Evolutionary conservation across 2,888 invertebrate species (phyloP).

Genomic region (Alloscopus bannaensis): DNA sequence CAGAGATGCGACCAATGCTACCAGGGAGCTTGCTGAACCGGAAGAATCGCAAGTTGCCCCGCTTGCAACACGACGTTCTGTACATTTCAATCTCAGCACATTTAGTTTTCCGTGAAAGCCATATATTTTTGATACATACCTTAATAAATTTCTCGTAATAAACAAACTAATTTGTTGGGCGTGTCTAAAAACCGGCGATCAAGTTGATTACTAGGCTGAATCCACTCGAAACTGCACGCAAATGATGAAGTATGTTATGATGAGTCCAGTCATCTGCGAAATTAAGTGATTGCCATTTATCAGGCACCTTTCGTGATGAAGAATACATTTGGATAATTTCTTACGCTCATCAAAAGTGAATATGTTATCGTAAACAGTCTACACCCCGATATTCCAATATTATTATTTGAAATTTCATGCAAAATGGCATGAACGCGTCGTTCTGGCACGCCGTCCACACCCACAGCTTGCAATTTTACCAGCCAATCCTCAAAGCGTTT

Average conservation of each 20-base stretch:
- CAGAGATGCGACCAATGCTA: conserved; percentile 1
- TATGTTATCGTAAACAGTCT: conserved; percentile 27
- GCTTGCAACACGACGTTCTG: conserved; percentile 13
- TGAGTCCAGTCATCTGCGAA: conserved; percentile 16
- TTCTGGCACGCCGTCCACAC: background rate
- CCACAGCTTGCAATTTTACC: conserved; percentile 1
- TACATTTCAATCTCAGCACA: conserved; percentile 51
- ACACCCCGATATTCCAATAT: conserved; percentile 17
- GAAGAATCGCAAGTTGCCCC: background rate
- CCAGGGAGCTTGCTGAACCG: background rate
- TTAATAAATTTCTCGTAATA: background rate
- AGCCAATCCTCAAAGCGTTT: conserved; percentile 23
- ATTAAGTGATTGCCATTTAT: too few species aligned
- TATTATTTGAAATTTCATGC: conserved; percentile 14
- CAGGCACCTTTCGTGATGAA: background rate
- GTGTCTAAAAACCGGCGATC: background rate
- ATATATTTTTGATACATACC: background rate
- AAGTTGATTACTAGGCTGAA: background rate
- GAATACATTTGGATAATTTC: background rate
- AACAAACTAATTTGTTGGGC: background rate
- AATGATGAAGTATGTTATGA: conserved; percentile 11
- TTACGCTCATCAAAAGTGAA: background rate
- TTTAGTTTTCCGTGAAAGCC: conserved; percentile 44
- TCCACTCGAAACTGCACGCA: background rate
- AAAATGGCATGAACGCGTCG: background rate